Conservation (phyloP, 2,113 vertebrate genomes). For the Zosterops japonicus region DNA sequence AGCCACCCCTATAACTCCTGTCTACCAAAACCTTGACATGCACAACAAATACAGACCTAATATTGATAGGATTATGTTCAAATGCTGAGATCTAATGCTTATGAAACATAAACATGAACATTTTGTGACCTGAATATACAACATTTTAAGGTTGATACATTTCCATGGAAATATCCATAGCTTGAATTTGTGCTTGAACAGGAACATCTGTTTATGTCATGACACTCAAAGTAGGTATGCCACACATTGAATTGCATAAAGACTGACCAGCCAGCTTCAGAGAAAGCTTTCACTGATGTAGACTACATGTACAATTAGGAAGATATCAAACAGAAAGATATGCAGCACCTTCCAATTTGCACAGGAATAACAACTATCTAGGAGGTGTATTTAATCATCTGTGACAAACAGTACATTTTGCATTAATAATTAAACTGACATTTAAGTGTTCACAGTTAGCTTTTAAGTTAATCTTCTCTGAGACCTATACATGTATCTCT, state of each 20-base stretch:
- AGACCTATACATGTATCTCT: neutral
- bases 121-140: neutral
- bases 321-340: neutral
- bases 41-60: neutral
- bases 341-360: neutral
- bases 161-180: neutral
- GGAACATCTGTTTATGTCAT: neutral
- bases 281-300: neutral
- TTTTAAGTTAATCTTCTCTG: conserved; percentile 36
- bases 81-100: neutral
- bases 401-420: conserved; percentile 19
- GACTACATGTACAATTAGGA: neutral
- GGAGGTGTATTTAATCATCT: conserved; percentile 5
- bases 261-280: neutral
- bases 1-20: neutral
- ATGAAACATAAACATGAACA: neutral
- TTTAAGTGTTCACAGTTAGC: conserved; percentile 27
- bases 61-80: neutral
- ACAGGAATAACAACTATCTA: neutral
- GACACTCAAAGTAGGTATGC: neutral
- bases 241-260: neutral
- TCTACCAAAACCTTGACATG: neutral
- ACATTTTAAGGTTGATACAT: neutral
- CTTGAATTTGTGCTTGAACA: neutral
- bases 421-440: conserved; percentile 49